Base-by-base conservation (phyloP, 2,888 invertebrate species). In the Brenthis hecate region DNA sequence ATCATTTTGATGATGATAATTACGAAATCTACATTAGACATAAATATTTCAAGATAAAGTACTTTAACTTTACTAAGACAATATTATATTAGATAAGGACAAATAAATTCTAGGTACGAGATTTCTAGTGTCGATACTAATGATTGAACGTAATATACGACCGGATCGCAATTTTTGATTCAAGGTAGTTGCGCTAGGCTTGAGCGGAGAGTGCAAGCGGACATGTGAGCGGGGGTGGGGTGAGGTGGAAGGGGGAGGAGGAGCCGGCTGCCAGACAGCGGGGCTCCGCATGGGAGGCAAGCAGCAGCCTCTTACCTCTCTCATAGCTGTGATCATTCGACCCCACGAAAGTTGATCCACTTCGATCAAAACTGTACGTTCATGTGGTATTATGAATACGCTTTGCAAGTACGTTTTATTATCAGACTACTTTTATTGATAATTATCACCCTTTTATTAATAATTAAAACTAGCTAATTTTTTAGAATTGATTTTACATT, bases 271-370 rank as follows among this genome's bases (percentile, higher is more conserved):
- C 89, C 92, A 93, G 93, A 93, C 93, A 93, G 93, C 93, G 93
- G 88, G 93, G 93, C 93, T 92, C 93, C 93, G 88, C 85, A 83
- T 90, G 92, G 93, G 92, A 90, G 90, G 91, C 89, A 85, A 89
- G 79, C 89, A 89, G 83, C 90, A 91, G 85, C 91, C 89, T 91
- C 73, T 89, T 89, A 85, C 91, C 87, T 91, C 75, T 89, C 89
- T 88, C 92, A 89, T 79, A 85, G 87, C 81, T 81, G 68, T 65
- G 73, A 73, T 73, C 83, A 78, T 79, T 81, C 83, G 87, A 66
- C 70, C 68, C 65, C 85, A 84, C 89, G 88, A 93, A 85, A 81
- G 80, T 80, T 88, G 89, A 88, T 89, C 90, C 82, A 91, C 89
- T 89, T 88, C 79, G 82, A 86, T 84, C 61, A 56, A 57, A 61